These are phyloP conservation scores for Megatriorchis doriae DNA, from an alignment of 2,113 vertebrate species.

Conservation along the genomic window DNA sequence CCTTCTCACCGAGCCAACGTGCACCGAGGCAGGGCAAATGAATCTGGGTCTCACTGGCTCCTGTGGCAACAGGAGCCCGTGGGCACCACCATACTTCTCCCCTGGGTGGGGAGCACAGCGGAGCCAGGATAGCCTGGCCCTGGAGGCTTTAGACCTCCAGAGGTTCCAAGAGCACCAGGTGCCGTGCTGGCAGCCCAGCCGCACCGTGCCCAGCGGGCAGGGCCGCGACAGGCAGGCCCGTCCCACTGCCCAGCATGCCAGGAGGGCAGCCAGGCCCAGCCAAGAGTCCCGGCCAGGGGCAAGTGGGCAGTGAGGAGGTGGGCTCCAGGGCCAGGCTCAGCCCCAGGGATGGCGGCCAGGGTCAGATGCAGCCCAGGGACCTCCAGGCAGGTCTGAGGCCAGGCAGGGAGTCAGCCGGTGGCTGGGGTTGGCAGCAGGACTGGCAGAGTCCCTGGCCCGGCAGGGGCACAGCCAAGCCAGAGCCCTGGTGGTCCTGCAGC, in stretches of 20 bases:
- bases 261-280: neutral
- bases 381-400: neutral
- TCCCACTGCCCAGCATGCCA: neutral
- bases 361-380: neutral
- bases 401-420: neutral
- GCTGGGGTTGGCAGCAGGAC: neutral
- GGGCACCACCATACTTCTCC: neutral
- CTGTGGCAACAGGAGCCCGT: neutral
- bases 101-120: neutral
- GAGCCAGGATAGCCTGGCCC: neutral
- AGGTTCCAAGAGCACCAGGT: neutral
- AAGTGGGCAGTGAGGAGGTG: neutral
- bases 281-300: neutral
- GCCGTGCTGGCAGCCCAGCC: fast-evolving
- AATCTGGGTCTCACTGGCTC: neutral
- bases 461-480: neutral
- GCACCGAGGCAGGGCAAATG: neutral
- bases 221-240: neutral
- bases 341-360: neutral
- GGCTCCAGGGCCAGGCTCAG: neutral
- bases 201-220: neutral
- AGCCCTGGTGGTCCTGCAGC: neutral
- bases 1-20: neutral
- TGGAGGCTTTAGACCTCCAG: neutral
- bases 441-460: neutral